phyloP scores from a whole-genome alignment of 2,888 invertebrate species.

The Polydrusus tereticollis region DNA sequence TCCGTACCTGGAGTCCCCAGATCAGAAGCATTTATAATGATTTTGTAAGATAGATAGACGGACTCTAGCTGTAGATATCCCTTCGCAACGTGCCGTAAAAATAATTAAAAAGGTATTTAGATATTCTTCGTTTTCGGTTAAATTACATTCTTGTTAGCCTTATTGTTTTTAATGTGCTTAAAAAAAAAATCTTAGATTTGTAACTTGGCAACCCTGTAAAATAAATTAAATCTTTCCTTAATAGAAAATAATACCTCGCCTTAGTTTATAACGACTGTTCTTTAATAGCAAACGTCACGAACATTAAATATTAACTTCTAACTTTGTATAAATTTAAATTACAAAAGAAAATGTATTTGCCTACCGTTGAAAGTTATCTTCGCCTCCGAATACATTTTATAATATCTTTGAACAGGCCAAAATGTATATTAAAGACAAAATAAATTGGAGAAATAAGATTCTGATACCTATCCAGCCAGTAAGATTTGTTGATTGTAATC shows the following conservation, averaged over 20 bases:
- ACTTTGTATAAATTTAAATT: slow-evolving; percentile 15
- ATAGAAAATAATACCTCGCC: slow-evolving; percentile 7
- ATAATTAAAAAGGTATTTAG: too few species aligned
- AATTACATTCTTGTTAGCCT: too few species aligned
- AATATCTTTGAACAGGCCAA: slow-evolving; percentile 1
- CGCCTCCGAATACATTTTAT: background rate
- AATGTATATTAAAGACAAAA: background rate
- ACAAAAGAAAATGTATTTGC: slow-evolving; percentile 10
- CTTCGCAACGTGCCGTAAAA: too few species aligned
- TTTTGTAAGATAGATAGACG: too few species aligned
- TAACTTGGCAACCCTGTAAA: background rate
- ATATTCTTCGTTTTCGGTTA: too few species aligned
- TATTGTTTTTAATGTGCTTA: background rate
- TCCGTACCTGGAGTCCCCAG: too few species aligned
- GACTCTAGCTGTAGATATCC: too few species aligned
- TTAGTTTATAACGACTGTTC: slow-evolving; percentile 7
- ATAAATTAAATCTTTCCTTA: background rate
- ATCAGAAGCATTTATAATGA: too few species aligned
- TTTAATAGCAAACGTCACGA: slow-evolving; percentile 13
- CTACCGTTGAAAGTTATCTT: slow-evolving; percentile 1
- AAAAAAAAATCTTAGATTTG: background rate
- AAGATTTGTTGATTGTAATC: background rate
- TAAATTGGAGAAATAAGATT: background rate
- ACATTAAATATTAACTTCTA: slow-evolving; percentile 16
- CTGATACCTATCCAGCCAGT: background rate